Percentiles rank a stretch among this genome's conserved stretches.
phyloP scores from a whole-genome alignment of 2,888 invertebrate species.

The Ophioninae sp. region DNA sequence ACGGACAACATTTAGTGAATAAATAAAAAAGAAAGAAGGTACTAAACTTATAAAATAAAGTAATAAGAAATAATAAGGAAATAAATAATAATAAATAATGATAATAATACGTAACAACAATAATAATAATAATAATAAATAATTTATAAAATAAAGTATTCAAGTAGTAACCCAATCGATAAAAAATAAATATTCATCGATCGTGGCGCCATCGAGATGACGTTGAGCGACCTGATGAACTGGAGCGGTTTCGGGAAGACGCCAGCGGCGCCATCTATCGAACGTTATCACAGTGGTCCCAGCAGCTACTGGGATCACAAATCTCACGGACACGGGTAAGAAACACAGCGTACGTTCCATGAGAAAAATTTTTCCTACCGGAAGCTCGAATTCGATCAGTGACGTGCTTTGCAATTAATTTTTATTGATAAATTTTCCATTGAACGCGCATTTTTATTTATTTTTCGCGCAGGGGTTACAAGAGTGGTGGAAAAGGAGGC shows the following conservation, averaged over 20 bases:
- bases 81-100: too few relatives aligned
- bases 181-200: background rate
- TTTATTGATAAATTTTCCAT: too few relatives aligned
- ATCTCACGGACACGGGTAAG: slow-evolving; percentile 60
- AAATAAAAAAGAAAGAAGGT: too few relatives aligned
- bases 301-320: slow-evolving; percentile 68
- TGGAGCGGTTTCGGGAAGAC: slow-evolving; percentile 64
- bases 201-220: slow-evolving; percentile 66
- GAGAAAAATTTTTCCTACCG: too few relatives aligned
- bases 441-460: too few relatives aligned
- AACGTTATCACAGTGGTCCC: slow-evolving; percentile 71
- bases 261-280: slow-evolving; percentile 63
- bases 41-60: too few relatives aligned
- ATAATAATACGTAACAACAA: too few relatives aligned
- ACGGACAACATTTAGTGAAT: background rate
- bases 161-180: background rate
- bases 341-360: background rate
- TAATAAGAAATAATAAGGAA: too few relatives aligned
- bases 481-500: slow-evolving; percentile 64
- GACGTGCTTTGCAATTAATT: too few relatives aligned
- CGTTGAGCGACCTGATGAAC: slow-evolving; percentile 71
- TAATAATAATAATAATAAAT: too few relatives aligned
- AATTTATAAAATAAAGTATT: background rate
- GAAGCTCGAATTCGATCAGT: too few relatives aligned
- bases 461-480: slow-evolving; percentile 40